Base-by-base conservation (phyloP, 64 coral and sea anemone genomes). In the Stichodactyla mertensii region DNA sequence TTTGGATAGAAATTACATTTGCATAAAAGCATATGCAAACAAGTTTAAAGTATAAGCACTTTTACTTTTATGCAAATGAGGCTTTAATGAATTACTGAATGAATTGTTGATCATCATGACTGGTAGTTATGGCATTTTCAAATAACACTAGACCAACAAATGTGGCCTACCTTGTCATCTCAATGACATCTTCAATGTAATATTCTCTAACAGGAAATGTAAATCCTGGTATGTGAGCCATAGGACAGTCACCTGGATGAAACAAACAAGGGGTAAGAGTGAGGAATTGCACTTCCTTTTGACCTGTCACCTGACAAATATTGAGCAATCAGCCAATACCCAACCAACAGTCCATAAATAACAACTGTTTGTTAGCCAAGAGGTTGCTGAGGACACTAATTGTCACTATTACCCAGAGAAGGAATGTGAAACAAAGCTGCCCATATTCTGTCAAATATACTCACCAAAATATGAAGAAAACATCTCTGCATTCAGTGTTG, bases 401-500 rank as follows among this genome's bases (percentile, higher is more conserved):
- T 54, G 6, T 18, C 16, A 7, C 22, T 31, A 19, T 71, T 74
- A 69, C 52, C 31, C 45, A 10, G 15, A 28, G 16, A 53, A n/a
- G 36, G 36, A n/a, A 9, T 5, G 51, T 20, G 52, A 26, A 58
- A 16, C 13, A 18, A 9, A 7, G 20, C 15, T 61, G 6, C 15
- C 7, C 15, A 52, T 4, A 22, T 69, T 8, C 19, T 69, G 4
- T 69, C 8, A 20, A 23, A 31, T 31, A 10, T 23, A 86, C 92
- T 77, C 85, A 98, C 95, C 85, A 90, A 98, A 98, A 87, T 98
- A 98, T 45, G 87, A 18, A 71, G 92, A 98, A 78, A 98, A 98
- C 89, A 98, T 94, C 58, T 98, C 92, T 81, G 95, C 93, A 90
- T 98, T 98, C 69, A 98, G 84, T 20, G 95, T 98, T 53, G 95